phyloP scores from a whole-genome alignment of 2,113 vertebrate genomes.

The Hippolais icterina region DNA sequence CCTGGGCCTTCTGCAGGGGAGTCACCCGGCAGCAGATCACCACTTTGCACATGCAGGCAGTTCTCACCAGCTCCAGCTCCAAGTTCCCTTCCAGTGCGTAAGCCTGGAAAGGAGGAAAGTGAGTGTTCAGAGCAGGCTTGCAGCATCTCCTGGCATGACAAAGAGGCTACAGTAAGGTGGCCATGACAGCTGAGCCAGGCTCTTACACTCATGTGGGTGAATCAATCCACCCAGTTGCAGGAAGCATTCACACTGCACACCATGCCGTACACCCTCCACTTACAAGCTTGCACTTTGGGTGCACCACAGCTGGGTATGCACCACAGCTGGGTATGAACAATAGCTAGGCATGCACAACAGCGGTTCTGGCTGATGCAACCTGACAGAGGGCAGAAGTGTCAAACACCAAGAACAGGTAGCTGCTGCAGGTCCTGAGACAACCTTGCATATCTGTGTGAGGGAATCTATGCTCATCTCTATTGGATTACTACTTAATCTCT shows the following conservation, averaged over 20 bases:
- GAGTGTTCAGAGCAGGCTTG: neutral
- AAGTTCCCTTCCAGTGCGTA: constrained; percentile 82
- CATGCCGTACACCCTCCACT: fast-evolving
- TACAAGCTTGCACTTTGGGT: neutral
- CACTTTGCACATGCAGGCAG: constrained; percentile 88
- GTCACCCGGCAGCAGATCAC: constrained; percentile 96
- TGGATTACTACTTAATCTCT: neutral
- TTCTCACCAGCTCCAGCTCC: constrained; percentile 84
- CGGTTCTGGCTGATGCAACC: neutral
- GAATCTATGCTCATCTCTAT: neutral
- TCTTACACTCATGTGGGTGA: neutral
- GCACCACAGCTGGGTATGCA: neutral
- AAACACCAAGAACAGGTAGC: neutral
- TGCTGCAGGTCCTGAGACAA: neutral
- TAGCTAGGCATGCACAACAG: neutral
- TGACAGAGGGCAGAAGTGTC: neutral
- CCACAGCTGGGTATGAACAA: neutral
- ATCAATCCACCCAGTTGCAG: fast-evolving
- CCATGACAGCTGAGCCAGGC: neutral
- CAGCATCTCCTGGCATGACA: neutral
- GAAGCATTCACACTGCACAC: neutral
- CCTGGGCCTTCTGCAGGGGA: constrained; percentile 93
- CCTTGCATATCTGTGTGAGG: fast-evolving
- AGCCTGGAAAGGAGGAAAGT: constrained; percentile 73
- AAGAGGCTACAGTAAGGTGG: fast-evolving